These are phyloP conservation scores for Menidia beryllina DNA, from an alignment of 2,113 vertebrate genomes.

Conservation along the genomic window DNA sequence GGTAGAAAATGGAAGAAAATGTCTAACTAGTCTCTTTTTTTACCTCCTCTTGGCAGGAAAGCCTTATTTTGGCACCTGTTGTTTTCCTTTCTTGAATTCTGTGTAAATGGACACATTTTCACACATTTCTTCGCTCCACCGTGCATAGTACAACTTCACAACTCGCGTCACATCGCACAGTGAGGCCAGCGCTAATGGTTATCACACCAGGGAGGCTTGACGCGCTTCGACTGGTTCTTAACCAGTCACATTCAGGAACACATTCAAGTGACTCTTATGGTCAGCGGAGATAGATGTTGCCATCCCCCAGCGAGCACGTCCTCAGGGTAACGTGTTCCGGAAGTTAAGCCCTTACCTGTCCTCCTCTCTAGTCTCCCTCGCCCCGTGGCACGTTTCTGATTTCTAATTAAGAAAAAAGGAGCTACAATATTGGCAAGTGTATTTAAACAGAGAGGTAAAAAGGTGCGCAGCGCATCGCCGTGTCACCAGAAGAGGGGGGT, in stretches of 20 bases:
- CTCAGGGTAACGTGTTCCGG: constrained; percentile 53
- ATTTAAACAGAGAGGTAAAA: constrained; percentile 62
- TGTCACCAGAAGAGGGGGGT: constrained; percentile 34
- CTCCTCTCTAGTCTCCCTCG: constrained; percentile 57
- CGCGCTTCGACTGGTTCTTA: constrained; percentile 54
- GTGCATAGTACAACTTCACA: constrained; percentile 51
- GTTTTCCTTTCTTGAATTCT: constrained; percentile 51
- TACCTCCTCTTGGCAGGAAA: constrained; percentile 41
- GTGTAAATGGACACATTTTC: constrained; percentile 62
- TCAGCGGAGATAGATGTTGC: constrained; percentile 55
- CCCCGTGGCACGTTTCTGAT: constrained; percentile 64
- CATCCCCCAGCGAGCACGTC: constrained; percentile 57
- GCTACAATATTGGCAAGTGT: constrained; percentile 37
- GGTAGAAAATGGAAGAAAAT: constrained; percentile 10
- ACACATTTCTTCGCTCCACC: constrained; percentile 46
- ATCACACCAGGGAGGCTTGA: constrained; percentile 64
- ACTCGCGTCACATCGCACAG: constrained; percentile 45
- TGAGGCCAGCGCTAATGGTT: constrained; percentile 64
- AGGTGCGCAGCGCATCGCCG: constrained; percentile 37
- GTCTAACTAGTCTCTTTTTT: constrained; percentile 8
- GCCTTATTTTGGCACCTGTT: constrained; percentile 47
- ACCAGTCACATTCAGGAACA: constrained; percentile 31
- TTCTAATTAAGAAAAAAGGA: constrained; percentile 56
- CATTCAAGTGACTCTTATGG: constrained; percentile 43
- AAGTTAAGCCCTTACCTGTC: constrained; percentile 64